Percentiles rank a stretch among this genome's conserved stretches.
phyloP scores from a whole-genome alignment of 2,888 invertebrate genomes.

The Ochropacha duplaris region DNA sequence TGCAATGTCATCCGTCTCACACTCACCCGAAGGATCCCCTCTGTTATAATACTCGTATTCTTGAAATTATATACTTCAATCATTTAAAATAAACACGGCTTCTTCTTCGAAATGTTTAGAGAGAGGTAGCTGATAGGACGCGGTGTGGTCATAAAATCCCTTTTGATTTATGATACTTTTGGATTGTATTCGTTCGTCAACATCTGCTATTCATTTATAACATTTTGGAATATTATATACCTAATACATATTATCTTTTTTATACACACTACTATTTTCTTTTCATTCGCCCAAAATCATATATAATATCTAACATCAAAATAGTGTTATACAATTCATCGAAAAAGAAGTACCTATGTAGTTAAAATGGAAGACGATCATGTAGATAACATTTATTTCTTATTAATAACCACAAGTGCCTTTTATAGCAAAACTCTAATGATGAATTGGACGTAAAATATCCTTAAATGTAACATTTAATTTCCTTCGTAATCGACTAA shows the following conservation, averaged over 20 bases:
- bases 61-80: constrained; percentile 67
- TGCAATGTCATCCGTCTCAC: constrained; percentile 71
- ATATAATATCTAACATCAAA: neutral
- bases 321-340: neutral
- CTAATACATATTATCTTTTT: neutral
- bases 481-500: constrained; percentile 73
- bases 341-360: neutral
- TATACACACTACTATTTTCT: no score
- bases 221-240: neutral
- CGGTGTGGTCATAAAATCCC: constrained; percentile 45
- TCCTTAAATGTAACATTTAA: constrained; percentile 54
- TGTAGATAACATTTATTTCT: neutral
- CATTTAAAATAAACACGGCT: constrained; percentile 74
- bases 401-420: neutral
- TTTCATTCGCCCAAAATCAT: neutral
- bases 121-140: constrained; percentile 54
- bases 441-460: constrained; percentile 13
- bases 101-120: constrained; percentile 55
- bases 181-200: neutral
- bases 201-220: neutral
- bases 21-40: constrained; percentile 48
- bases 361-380: neutral
- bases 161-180: constrained; percentile 61
- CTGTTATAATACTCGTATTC: constrained; percentile 36
- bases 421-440: constrained; percentile 14